Evolutionary conservation across 1,140 invertebrate species (phyloP).

Genomic region (Carposina sasakii): DNA sequence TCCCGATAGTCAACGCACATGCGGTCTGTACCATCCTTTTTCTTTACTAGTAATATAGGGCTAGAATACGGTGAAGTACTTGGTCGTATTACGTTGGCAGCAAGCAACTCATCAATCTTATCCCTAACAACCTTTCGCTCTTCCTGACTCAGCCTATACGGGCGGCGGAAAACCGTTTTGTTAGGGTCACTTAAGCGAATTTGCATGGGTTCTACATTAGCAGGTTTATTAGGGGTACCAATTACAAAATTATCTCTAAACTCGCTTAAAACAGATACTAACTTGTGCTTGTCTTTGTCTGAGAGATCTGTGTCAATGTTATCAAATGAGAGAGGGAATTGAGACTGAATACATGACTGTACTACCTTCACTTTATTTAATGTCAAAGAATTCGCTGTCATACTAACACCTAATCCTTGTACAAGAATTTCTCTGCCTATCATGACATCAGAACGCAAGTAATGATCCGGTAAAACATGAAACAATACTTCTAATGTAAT

Average conservation of each 20-base stretch:
- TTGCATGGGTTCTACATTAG: background rate
- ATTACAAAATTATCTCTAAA: background rate
- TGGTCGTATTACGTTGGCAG: background rate
- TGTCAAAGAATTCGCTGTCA: background rate
- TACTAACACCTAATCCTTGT: background rate
- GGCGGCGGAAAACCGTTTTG: constrained; percentile 7
- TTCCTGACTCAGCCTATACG: background rate
- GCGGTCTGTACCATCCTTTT: background rate
- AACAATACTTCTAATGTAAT: background rate
- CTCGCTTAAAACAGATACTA: background rate
- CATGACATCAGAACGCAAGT: background rate
- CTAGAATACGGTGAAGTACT: constrained; percentile 1
- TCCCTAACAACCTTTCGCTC: background rate
- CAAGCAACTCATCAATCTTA: constrained; percentile 3
- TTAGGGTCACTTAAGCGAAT: background rate
- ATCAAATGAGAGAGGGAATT: background rate
- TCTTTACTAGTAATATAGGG: background rate
- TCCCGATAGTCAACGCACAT: background rate
- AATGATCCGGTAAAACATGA: background rate
- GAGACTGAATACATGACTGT: background rate
- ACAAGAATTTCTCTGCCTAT: background rate
- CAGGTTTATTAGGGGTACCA: background rate
- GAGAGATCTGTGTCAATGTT: background rate
- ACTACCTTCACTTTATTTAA: background rate
- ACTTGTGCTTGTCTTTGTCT: background rate